Percentiles rank a stretch among this genome's conserved stretches.
Evolutionary conservation across 2,888 invertebrate genomes (phyloP).

Genomic region (Agrochola litura): DNA sequence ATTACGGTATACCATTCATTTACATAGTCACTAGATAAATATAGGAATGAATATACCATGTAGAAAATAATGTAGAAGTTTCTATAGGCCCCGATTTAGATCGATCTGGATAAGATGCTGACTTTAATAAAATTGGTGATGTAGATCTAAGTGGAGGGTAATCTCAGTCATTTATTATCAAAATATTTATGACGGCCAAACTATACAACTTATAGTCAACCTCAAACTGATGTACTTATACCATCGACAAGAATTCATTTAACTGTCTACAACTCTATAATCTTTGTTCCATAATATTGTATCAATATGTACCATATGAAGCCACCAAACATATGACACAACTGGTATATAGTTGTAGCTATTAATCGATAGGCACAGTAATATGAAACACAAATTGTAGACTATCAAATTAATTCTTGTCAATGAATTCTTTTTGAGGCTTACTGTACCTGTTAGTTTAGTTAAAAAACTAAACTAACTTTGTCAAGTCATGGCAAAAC

Average conservation of each 20-base stretch:
- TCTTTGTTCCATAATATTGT: no score
- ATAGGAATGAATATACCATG: constrained; percentile 23
- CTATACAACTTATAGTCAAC: neutral
- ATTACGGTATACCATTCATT: constrained; percentile 45
- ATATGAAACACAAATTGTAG: neutral
- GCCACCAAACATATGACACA: no score
- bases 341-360: no score
- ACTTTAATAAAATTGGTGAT: neutral
- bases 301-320: no score
- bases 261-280: no score
- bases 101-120: neutral
- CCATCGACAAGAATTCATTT: no score
- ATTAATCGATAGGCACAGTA: neutral
- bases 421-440: neutral
- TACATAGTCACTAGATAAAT: neutral
- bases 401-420: neutral
- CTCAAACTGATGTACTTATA: no score
- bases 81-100: constrained; percentile 10
- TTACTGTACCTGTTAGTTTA: neutral
- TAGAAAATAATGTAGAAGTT: neutral
- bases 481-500: no score
- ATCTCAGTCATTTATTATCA: neutral
- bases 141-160: neutral
- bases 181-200: neutral
- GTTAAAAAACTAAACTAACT: neutral